Percentiles rank a stretch among this genome's conserved stretches.
Conservation (phyloP, 2,797 vertebrate genomes). For the Otus scops region DNA sequence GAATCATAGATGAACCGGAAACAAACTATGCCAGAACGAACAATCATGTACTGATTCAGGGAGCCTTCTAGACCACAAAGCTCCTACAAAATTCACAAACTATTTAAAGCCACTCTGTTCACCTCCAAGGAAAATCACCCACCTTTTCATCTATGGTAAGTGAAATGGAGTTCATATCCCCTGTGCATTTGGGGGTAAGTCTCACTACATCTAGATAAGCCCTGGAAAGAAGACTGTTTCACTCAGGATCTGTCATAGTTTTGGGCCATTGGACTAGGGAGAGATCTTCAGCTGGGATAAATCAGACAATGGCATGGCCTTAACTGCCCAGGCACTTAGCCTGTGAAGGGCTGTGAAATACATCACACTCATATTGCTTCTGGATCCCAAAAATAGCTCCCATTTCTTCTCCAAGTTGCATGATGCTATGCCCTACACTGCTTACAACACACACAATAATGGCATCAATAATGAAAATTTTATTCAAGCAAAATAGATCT, state of each 20-base stretch:
- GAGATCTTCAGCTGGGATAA: not conserved
- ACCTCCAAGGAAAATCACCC: not conserved
- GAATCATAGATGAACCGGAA: not conserved
- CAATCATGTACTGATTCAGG: fast-evolving
- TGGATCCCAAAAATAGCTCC: not conserved
- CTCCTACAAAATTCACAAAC: not conserved
- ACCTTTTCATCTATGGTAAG: not conserved
- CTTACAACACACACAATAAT: not conserved
- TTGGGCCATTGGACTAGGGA: not conserved
- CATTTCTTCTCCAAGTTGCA: not conserved
- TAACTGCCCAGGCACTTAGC: not conserved
- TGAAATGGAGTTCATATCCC: not conserved
- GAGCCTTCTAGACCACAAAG: not conserved
- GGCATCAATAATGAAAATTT: not conserved
- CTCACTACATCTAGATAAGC: not conserved
- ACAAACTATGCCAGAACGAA: not conserved
- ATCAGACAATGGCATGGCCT: not conserved
- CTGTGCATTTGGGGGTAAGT: not conserved
- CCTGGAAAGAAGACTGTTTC: not conserved
- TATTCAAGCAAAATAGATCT: not conserved
- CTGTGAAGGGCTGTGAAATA: not conserved
- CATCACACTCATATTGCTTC: not conserved
- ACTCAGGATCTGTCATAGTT: not conserved
- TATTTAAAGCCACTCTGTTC: not conserved
- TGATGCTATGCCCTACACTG: not conserved